These are phyloP conservation scores for Cyprinodon variegatus DNA, from an alignment of 2,113 vertebrate species.

Conservation along the genomic window DNA sequence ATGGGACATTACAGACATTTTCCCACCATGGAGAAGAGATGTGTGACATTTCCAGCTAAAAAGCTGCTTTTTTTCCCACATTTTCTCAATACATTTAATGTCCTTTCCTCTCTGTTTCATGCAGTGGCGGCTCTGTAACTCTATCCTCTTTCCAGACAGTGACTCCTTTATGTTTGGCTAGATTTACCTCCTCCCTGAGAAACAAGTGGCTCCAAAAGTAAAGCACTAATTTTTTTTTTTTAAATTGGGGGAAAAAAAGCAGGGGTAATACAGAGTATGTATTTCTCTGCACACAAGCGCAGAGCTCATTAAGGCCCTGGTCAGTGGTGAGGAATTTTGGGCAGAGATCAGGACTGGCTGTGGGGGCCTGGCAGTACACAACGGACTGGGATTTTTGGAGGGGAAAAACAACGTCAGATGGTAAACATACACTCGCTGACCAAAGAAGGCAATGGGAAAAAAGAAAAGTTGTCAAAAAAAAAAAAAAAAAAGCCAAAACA, in stretches of 20 bases:
- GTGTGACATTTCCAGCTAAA: neutral
- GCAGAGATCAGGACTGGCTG: conserved; percentile 52
- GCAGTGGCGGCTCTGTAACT: conserved; percentile 56
- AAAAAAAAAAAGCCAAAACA: neutral
- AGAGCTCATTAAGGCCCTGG: conserved; percentile 25
- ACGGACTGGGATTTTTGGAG: conserved; percentile 36
- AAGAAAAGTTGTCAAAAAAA: neutral
- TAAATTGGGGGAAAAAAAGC: neutral
- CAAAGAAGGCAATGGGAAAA: neutral
- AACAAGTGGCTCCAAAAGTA: conserved; percentile 3
- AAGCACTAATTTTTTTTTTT: neutral
- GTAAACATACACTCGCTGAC: conserved; percentile 21
- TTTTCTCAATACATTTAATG: neutral
- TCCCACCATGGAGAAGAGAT: conserved; percentile 2
- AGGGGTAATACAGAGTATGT: neutral
- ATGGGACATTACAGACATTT: neutral
- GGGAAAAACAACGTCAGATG: conserved; percentile 64
- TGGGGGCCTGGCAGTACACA: conserved; percentile 51
- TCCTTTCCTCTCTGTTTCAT: conserved; percentile 17
- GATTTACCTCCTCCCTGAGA: conserved; percentile 1
- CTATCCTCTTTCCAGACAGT: conserved; percentile 40
- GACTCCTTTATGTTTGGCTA: conserved; percentile 43
- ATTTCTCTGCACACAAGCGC: conserved; percentile 10
- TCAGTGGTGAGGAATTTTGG: conserved; percentile 69
- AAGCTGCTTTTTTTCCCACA: accelerated